Evolutionary conservation across 2,797 vertebrate genomes (phyloP), one percentile per base, ranked within the genome.

Genomic region (Enteromius argenteus): DNA sequence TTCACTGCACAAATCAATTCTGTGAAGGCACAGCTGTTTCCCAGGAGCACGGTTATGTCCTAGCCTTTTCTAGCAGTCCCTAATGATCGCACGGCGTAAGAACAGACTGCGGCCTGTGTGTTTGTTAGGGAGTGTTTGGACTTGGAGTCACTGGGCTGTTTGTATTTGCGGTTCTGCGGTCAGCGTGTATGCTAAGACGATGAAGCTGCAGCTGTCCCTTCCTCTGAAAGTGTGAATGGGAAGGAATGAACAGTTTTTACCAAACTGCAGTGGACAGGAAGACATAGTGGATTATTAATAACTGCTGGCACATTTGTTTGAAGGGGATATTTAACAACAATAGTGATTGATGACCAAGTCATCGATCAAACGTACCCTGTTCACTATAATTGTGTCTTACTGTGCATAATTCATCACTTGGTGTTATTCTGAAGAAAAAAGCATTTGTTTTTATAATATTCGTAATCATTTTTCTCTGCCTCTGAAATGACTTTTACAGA

Each of bases 11-110:
- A 81, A 83, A 83, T 83, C 60, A 75, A 53, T 75, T 67, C 32
- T 75, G 60, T n/a, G 35, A 83, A 67, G 44, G 72, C 58, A 83
- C 72, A 75, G 81, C 44, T 75, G 72, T 66, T 83, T 83, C 81
- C 81, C 58, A 75, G 58, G 71, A 83, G 44, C 42, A 51, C 44
- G 44, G 44, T 51, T 75, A 27, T 75, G 72, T 15, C 80, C 69
- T 42, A 74, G 69, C 11, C 30, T 82, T 64, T 64, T 73, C 53
- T 35, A 35, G 23, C 37, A 23, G 56, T 74, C 51, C n/a, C 81
- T 27, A 67, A 75, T 83, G 72, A 75, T 66, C 60, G 67, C 75
- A 66, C 44, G 51, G 58, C 32, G 2, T 49, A 37, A 74, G 58
- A 81, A 49, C 80, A 74, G 42, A 27, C 58, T 11, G 69, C 10